Evolutionary conservation across 2,113 vertebrate genomes (phyloP), one percentile per base, ranked within the genome.

Genomic region (Pagrus major): DNA sequence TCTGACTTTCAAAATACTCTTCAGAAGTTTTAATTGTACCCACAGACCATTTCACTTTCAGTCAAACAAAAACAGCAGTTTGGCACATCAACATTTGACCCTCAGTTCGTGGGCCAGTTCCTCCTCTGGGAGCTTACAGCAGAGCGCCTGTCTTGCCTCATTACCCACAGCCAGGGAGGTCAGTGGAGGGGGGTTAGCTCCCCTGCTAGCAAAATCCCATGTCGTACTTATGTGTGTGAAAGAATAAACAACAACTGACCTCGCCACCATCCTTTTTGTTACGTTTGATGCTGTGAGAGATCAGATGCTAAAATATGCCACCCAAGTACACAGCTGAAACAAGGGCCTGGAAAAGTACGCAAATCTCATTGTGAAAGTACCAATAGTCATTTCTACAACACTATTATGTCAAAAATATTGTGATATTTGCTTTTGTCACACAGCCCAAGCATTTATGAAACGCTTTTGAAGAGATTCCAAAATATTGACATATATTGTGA

Each of bases 111-210:
- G 51, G 16, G 46, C 33, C 37, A 0, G 64, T 54, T 61, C 35
- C 10, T 81, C 42, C 75, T 81, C 33, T 60, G 81, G 68, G 71
- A 76, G 42, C 44, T 55, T 21, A 44, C 58, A 68, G 54, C 3
- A 60, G 9, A 81, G 25, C 46, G 21, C 25, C 16, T 0, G 47
- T 64, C 31, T 46, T 71, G 83, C 80, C 71, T 87, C 87, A 90
- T 88, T 89, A 86, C 47, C 60, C 44, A 46, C 74, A 65, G 52
- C 12, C 76, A 80, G 80, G 42, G 75, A 72, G 88, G 86, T 87
- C 71, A 85, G 31, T 52, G 35, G 75, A 49, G 49, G 54, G 61
- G 46, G 51, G 20, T 11, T 5, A 39, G 31, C 33, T 41, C 41
- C 16, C 8, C 18, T 23, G 52, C 29, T 21, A 80, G 37, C 29